A percentile compares a stretch with the other conserved stretches of the same genome.
phyloP scores from a whole-genome alignment of 53 echinoderm and acorn worm species.

The Stichopus horrens region DNA sequence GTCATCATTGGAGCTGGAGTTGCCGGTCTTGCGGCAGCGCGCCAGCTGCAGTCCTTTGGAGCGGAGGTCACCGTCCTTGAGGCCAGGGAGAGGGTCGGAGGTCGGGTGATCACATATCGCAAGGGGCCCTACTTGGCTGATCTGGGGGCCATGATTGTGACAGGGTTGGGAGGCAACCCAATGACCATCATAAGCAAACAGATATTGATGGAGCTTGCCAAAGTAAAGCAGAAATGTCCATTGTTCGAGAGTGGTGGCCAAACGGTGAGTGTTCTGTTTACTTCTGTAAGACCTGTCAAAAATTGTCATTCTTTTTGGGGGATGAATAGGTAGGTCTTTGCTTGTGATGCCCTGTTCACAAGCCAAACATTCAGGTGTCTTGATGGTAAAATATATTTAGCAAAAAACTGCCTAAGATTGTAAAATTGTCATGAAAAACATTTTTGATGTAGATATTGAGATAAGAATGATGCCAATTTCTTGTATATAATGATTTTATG shows the following conservation, averaged over 20 bases:
- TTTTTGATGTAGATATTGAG: too few species aligned
- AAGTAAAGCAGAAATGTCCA: constrained; percentile 99
- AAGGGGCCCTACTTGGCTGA: constrained; percentile 96
- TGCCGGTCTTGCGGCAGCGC: constrained; percentile 87
- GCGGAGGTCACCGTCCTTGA: constrained; percentile 92
- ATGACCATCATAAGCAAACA: constrained; percentile 99
- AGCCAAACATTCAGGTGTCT: too few species aligned
- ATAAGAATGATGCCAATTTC: too few species aligned
- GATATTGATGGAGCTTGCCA: constrained; percentile 96
- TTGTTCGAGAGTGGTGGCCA: constrained; percentile 94
- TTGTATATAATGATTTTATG: too few species aligned
- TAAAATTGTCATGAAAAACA: too few species aligned
- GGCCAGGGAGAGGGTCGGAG: constrained; percentile 93
- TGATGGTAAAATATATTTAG: too few species aligned
- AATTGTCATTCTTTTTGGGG: too few species aligned
- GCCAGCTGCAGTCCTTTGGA: constrained; percentile 92
- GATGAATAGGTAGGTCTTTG: too few species aligned
- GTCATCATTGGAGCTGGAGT: constrained; percentile 76
- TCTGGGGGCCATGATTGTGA: constrained; percentile 99
- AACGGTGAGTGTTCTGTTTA: constrained; percentile 64
- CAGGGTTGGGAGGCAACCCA: constrained; percentile 95
- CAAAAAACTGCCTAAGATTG: too few species aligned
- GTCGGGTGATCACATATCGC: constrained; percentile 93
- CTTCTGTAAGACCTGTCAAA: too few species aligned
- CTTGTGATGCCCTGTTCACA: too few species aligned